A percentile compares a stretch with the other conserved stretches of the same genome.
Evolutionary conservation across 1,140 invertebrate species (phyloP).

Genomic region (Trissolcus basalis): DNA sequence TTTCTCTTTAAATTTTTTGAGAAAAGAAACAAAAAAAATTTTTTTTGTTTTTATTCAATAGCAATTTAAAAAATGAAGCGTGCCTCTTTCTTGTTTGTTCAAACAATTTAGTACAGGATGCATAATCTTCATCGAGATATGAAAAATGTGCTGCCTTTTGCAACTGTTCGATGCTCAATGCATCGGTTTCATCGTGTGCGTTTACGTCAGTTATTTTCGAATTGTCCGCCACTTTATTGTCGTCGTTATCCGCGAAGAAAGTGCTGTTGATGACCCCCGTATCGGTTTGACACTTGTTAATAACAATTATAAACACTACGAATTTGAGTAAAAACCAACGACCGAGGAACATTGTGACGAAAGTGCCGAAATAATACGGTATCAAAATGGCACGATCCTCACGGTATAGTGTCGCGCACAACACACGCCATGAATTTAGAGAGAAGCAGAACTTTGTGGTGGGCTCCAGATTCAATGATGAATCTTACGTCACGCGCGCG

Average conservation of each 20-base stretch:
- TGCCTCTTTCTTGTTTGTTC: constrained; percentile 75
- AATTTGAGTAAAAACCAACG: not conserved
- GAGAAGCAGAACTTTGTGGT: too few relatives aligned
- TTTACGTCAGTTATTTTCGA: constrained; percentile 9
- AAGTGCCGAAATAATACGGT: not conserved
- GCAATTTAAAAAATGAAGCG: too few relatives aligned
- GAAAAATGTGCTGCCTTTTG: constrained; percentile 78
- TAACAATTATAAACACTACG: constrained; percentile 2
- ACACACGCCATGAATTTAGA: too few relatives aligned
- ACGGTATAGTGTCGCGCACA: too few relatives aligned
- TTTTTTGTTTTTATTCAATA: too few relatives aligned
- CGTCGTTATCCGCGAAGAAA: constrained; percentile 11
- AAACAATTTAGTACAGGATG: constrained; percentile 81
- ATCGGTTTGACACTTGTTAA: not conserved
- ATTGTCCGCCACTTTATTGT: constrained; percentile 1
- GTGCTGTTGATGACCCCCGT: not conserved
- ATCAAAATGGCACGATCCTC: too few relatives aligned
- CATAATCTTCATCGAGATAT: constrained; percentile 83
- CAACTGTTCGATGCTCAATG: constrained; percentile 23
- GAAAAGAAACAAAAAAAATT: too few relatives aligned
- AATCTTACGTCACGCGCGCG: too few relatives aligned
- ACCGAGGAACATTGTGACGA: not conserved
- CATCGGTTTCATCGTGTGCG: not conserved
- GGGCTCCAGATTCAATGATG: too few relatives aligned
- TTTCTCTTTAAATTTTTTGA: too few relatives aligned